A percentile compares a stretch with the other conserved stretches of the same genome.
These are phyloP conservation scores for Drosophila siamana DNA, from an alignment of 2,888 invertebrate species.

Conservation along the genomic window DNA sequence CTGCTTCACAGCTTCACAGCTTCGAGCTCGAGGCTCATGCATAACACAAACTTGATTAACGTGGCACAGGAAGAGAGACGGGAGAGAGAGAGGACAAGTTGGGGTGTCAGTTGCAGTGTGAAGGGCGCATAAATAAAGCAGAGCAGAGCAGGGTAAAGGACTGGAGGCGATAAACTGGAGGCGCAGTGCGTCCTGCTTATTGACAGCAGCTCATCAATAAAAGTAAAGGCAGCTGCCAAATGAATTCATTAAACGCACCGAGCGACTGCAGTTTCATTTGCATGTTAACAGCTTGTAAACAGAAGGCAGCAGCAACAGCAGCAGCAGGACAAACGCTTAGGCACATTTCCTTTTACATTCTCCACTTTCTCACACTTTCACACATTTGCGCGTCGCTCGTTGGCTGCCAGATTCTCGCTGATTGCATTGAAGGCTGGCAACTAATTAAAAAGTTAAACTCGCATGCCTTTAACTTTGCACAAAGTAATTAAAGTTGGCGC, in stretches of 20 bases:
- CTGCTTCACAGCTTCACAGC: background rate
- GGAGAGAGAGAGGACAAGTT: background rate
- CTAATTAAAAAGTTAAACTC: constrained; percentile 78
- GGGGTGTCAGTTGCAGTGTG: constrained; percentile 50
- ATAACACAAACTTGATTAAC: constrained; percentile 69
- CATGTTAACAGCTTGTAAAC: constrained; percentile 74
- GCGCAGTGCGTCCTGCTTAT: background rate
- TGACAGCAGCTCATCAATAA: constrained; percentile 45
- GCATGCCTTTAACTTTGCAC: constrained; percentile 74
- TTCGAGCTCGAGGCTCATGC: constrained; percentile 46
- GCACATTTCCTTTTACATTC: constrained; percentile 22
- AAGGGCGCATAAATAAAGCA: constrained; percentile 63
- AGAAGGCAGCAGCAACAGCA: constrained; percentile 5
- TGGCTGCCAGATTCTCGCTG: constrained; percentile 37
- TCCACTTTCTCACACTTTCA: constrained; percentile 1
- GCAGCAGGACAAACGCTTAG: constrained; percentile 40
- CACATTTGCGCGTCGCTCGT: background rate
- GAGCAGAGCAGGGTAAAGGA: no score
- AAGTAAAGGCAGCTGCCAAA: constrained; percentile 37
- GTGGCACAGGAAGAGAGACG: constrained; percentile 25
- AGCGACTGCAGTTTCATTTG: constrained; percentile 63
- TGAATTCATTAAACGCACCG: constrained; percentile 45
- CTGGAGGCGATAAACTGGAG: background rate
- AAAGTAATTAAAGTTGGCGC: constrained; percentile 78
- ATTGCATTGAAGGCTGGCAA: constrained; percentile 73